Base-by-base conservation (phyloP, 53 echinoderm and acorn worm genomes). In the Henricia sp. region DNA sequence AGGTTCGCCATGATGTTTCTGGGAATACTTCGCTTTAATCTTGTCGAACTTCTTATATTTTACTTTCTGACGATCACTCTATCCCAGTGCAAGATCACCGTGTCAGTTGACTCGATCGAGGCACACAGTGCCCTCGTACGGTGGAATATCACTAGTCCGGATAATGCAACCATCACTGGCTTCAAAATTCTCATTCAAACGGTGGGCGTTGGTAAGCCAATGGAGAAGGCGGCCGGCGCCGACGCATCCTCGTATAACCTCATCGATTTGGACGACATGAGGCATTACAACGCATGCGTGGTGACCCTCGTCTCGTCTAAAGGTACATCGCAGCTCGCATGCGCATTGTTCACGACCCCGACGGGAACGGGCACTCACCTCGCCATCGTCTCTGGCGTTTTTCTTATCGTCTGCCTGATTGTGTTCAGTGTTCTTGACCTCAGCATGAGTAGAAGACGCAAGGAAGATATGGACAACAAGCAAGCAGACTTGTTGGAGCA, bases 251-350 rank as follows among this genome's bases (percentile, higher is more conserved):
- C 44, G n/a, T 10, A 64, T 64, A 3, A 30, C 50, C 46, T 80
- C 32, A 2, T 1, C 0, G 37, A 64, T 35, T 26, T 80, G 65
- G 80, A 80, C 64, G 80, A 80, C 50, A 34, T 80, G 64, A 44
- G 80, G 44, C 1, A 10, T 11, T 80, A 80, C 80, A 64, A 80
- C 44, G 80, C 64, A 48, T 80, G 80, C 50, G 80, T 80, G 29
- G 11, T 1, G 63, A 64, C 65, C 63, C 26, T 60, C 17, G 80
- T 80, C 19, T 16, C 32, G 19, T 8, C 21, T 20, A 17, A 13
- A 25, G 64, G 63, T 24, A 19, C 29, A 0, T 1, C 63, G 11
- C 63, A 64, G 43, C 6, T 32, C 3, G 80, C 63, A 33, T 80
- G 80, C 23, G 64, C 20, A 16, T 2, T 8, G 1, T 80, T 80